Evolutionary conservation across 64 coral and sea anemone species (phyloP).

Genomic region (Montipora efflorescens): DNA sequence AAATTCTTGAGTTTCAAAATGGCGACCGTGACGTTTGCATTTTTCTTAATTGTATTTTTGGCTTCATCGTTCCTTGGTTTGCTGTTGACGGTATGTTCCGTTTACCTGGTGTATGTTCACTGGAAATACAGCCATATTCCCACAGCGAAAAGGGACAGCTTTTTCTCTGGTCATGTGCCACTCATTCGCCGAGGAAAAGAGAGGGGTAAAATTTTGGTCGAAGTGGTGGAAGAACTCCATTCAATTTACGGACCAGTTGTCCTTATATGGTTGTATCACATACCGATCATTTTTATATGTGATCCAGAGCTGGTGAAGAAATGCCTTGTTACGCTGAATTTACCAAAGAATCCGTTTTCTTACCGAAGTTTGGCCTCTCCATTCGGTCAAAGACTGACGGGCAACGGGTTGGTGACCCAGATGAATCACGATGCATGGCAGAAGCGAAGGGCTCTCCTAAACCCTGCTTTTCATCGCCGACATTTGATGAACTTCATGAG

Average conservation of each 20-base stretch:
- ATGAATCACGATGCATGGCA: not conserved
- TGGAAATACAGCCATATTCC: not conserved
- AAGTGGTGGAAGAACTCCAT: not conserved
- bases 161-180: not conserved
- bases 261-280: not conserved
- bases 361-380: not conserved
- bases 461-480: not conserved
- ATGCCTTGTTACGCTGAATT: not conserved
- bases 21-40: not conserved
- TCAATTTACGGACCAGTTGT: not conserved
- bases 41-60: not conserved
- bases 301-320: not conserved
- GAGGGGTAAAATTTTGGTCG: not conserved
- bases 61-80: not conserved
- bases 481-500: not conserved
- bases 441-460: not conserved
- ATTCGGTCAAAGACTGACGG: not conserved
- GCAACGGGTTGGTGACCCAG: not conserved
- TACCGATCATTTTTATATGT: not conserved
- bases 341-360: not conserved
- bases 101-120: not conserved
- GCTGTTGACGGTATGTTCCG: not conserved
- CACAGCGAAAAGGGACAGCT: not conserved
- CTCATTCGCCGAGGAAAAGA: not conserved
- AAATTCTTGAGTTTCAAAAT: not conserved